Base-by-base conservation (phyloP, 2,888 invertebrate genomes). In the Drosophila barbarae region DNA sequence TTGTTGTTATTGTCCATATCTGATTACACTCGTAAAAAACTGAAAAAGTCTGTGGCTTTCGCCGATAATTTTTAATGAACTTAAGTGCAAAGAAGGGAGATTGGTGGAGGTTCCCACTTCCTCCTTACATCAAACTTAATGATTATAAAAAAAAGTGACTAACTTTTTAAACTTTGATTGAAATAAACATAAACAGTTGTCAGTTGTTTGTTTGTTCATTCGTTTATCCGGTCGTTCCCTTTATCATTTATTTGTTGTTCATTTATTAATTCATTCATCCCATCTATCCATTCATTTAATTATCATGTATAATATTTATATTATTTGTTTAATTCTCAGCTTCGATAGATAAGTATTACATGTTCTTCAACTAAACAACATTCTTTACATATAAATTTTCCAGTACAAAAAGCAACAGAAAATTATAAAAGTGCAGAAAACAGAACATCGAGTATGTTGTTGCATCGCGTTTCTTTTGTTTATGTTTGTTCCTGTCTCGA, bases 1-100 rank as follows among this genome's bases (percentile, higher is more conserved):
- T 41, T 56, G 36, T 41, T 46, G 34, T 50, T 35, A 54, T 18
- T 65, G 46, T 53, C 36, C 34, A 47, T 38, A 41, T 68, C 57
- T 76, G 68, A 76, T 78, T 69, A 69, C 59, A 60, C 59, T 60
- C 18, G 47, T 55, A 18, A 32, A 56, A 59, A 57, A 54, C 4
- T 26, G 10, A 46, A 47, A 13, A 46, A 32, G 30, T 8, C 12
- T 30, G 30, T 13, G 18, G 30, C 46, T 46, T 10, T 34, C 26
- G 44, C 8, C 28, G 44, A 53, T 44, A 32, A 53, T 46, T 46
- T 18, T 30, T 46, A 46, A 46, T 46, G 46, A 46, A 46, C 18
- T 18, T 18, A 12, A 44, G 15, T 44, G 26, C 10, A 26, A 15
- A 10, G n/a, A 10, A 28, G 42, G 10, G 10, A 15, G 9, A 7